A percentile compares a stretch with the other conserved stretches of the same genome.
Evolutionary conservation across 1,140 invertebrate species (phyloP).

Genomic region (Paraescarpia echinospica): DNA sequence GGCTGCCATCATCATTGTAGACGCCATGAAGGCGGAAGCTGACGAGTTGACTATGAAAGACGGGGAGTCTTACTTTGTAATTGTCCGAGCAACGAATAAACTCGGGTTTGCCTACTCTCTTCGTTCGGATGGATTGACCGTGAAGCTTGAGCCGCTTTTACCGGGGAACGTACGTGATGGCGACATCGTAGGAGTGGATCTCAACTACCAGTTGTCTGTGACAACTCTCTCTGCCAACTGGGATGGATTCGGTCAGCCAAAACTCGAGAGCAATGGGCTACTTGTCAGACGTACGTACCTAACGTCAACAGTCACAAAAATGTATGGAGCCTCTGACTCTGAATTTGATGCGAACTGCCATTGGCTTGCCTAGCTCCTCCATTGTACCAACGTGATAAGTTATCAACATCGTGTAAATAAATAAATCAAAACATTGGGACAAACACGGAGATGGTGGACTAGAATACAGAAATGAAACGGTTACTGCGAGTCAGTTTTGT

Average conservation of each 20-base stretch:
- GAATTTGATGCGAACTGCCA: no score
- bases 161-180: constrained; percentile 44
- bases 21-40: constrained; percentile 33
- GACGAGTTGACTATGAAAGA: constrained; percentile 36
- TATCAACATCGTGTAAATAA: no score
- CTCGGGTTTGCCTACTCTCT: constrained; percentile 34
- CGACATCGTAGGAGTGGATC: constrained; percentile 35
- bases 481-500: no score
- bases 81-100: constrained; percentile 39
- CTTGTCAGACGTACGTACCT: neutral
- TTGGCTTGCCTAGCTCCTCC: no score
- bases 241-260: constrained; percentile 39
- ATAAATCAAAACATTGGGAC: no score
- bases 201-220: constrained; percentile 32
- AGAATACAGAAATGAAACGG: no score
- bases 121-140: constrained; percentile 41
- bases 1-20: constrained; percentile 26
- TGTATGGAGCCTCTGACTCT: no score
- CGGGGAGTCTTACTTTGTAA: constrained; percentile 37
- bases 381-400: no score
- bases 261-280: neutral
- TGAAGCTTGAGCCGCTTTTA: constrained; percentile 37
- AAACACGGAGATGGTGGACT: no score
- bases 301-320: no score
- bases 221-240: constrained; percentile 39